Evolutionary conservation across 2,888 invertebrate species (phyloP), one percentile per base, ranked within the genome.

Genomic region (Erebia palarica): DNA sequence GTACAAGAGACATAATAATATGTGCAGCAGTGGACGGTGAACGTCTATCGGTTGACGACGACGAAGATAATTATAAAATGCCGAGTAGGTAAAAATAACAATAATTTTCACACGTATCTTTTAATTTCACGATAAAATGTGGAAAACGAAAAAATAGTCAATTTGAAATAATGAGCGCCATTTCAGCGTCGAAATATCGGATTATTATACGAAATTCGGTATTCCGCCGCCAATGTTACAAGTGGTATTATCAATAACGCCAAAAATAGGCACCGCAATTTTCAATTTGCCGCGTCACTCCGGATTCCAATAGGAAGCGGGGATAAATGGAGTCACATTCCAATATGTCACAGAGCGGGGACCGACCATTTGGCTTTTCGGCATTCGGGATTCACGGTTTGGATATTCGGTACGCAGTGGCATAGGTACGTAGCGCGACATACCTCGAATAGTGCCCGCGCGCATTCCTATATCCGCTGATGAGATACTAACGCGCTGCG

Each of bases 251-350:
- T 90, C 88, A 88, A 90, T 90, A 90, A 86, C 86, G 80, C 85
- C 90, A 90, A 92, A 93, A 92, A 91, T 91, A 80, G 89, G 88
- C 86, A 86, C 90, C 90, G 88, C 90, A 89, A 91, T 92, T 90
- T 92, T 90, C 92, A 92, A 92, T 92, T 92, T 91, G 90, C 88
- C 91, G 88, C 88, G 88, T 92, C 92, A 92, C 91, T 90, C 92
- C 92, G 93, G 92, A 93, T 92, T 92, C 92, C 92, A 91, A 92
- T 92, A 92, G 93, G 93, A 92, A 91, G 86, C 87, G 88, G 84
- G 88, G 87, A 93, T 92, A 92, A 93, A 93, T 93, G 92, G 92
- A 91, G 92, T 90, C 93, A 87, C 92, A 92, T 92, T 91, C 93
- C 93, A 90, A 93, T 93, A 92, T 92, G 93, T 92, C 93, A 92